phyloP scores from a whole-genome alignment of 2,113 vertebrate species.

The Cyanoramphus novaezelandiae region DNA sequence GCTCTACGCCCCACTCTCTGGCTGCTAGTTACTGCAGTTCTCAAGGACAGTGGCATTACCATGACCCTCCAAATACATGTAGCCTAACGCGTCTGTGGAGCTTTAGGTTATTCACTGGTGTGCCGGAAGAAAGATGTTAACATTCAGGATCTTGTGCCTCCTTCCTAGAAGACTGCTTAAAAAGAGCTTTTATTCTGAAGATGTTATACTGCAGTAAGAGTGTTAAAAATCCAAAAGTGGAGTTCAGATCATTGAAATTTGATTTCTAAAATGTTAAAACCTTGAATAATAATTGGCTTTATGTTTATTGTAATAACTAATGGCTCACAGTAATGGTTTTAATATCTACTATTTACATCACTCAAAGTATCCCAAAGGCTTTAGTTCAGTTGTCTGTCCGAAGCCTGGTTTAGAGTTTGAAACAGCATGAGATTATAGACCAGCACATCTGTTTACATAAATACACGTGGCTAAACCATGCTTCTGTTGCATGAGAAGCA shows the following conservation, averaged over 20 bases:
- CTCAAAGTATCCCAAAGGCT: not conserved
- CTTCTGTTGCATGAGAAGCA: not conserved
- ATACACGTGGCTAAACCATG: rapidly evolving
- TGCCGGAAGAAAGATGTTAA: not conserved
- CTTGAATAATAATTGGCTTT: not conserved
- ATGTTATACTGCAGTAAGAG: not conserved
- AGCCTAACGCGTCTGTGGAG: not conserved
- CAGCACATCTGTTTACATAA: not conserved
- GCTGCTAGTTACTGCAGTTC: not conserved
- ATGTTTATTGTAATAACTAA: not conserved
- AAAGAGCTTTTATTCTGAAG: not conserved
- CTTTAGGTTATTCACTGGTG: not conserved
- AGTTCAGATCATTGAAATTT: not conserved
- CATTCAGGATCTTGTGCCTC: not conserved
- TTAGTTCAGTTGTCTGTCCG: not conserved
- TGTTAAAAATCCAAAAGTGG: not conserved
- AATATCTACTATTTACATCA: not conserved
- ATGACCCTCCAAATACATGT: rapidly evolving
- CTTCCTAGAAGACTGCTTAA: not conserved
- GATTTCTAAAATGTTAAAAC: not conserved
- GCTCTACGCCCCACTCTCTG: rapidly evolving
- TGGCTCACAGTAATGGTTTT: not conserved
- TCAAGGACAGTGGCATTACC: not conserved
- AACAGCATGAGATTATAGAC: not conserved
- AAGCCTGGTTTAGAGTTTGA: not conserved